Conservation (phyloP, 2,888 invertebrate genomes). For the Lacanobia wlatinum region DNA sequence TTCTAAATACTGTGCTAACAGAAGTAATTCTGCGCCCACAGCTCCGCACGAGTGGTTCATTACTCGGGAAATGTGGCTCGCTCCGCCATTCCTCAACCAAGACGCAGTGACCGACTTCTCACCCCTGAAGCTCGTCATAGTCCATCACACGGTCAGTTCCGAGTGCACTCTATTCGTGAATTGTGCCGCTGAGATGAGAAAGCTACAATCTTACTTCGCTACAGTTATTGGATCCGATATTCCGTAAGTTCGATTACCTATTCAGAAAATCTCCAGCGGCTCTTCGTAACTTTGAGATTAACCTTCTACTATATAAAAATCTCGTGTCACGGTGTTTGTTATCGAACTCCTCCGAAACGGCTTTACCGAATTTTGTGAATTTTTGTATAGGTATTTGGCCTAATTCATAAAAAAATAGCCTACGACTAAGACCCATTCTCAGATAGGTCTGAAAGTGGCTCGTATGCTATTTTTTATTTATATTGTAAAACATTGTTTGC, state of each 20-base stretch:
- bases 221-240: constrained; percentile 54
- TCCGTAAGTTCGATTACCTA: constrained; percentile 60
- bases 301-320: too few relatives aligned
- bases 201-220: constrained; percentile 75
- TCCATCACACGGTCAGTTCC: constrained; percentile 81
- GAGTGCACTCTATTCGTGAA: constrained; percentile 75
- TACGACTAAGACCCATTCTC: too few relatives aligned
- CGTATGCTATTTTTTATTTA: too few relatives aligned
- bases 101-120: constrained; percentile 64
- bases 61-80: constrained; percentile 82
- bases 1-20: not conserved
- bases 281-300: too few relatives aligned
- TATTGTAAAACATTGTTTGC: too few relatives aligned
- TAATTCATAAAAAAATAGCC: too few relatives aligned
- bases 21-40: constrained; percentile 52
- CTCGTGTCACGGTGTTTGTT: too few relatives aligned
- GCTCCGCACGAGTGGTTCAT: constrained; percentile 85
- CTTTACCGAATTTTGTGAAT: too few relatives aligned
- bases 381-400: too few relatives aligned
- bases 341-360: too few relatives aligned
- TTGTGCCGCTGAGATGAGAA: constrained; percentile 81
- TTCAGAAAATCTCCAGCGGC: too few relatives aligned
- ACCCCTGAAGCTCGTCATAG: constrained; percentile 80
- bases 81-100: constrained; percentile 61
- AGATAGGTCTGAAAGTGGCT: too few relatives aligned